A percentile compares a stretch with the other conserved stretches of the same genome.
These are phyloP conservation scores for Calosoma granatense DNA, from an alignment of 1,140 invertebrate genomes.

Conservation along the genomic window DNA sequence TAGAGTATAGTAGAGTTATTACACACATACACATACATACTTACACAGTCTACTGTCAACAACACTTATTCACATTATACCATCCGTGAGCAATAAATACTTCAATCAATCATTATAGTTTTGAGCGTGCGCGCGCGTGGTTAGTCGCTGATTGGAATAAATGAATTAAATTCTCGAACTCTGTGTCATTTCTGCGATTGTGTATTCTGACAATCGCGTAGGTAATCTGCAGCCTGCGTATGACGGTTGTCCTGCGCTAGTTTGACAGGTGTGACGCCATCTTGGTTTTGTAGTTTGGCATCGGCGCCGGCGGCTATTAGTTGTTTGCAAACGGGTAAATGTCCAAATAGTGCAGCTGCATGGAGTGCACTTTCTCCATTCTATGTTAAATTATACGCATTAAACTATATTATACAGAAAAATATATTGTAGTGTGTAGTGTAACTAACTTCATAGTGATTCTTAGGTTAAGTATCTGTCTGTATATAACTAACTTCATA, in stretches of 20 bases:
- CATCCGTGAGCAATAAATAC: background rate
- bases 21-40: too few species aligned
- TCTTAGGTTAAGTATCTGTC: background rate
- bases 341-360: slow-evolving; percentile 80
- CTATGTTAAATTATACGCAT: slow-evolving; percentile 38
- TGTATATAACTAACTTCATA: background rate
- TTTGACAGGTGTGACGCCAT: slow-evolving; percentile 55
- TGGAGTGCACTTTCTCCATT: slow-evolving; percentile 86
- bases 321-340: slow-evolving; percentile 66
- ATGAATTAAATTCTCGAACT: slow-evolving; percentile 6
- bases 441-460: background rate
- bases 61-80: background rate
- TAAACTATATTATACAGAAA: slow-evolving; percentile 22
- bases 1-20: too few species aligned
- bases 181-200: slow-evolving; percentile 20
- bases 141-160: too few species aligned
- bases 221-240: slow-evolving; percentile 46
- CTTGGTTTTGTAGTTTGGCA: slow-evolving; percentile 55
- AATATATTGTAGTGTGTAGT: background rate
- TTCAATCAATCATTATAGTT: too few species aligned
- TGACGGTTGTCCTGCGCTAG: slow-evolving; percentile 48
- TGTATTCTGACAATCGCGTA: slow-evolving; percentile 28
- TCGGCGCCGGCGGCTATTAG: slow-evolving; percentile 63
- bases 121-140: too few species aligned
- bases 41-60: too few species aligned